A percentile compares a stretch with the other conserved stretches of the same genome.
Evolutionary conservation across 2,797 vertebrate species (phyloP).

Genomic region (Diglossa cyanea): DNA sequence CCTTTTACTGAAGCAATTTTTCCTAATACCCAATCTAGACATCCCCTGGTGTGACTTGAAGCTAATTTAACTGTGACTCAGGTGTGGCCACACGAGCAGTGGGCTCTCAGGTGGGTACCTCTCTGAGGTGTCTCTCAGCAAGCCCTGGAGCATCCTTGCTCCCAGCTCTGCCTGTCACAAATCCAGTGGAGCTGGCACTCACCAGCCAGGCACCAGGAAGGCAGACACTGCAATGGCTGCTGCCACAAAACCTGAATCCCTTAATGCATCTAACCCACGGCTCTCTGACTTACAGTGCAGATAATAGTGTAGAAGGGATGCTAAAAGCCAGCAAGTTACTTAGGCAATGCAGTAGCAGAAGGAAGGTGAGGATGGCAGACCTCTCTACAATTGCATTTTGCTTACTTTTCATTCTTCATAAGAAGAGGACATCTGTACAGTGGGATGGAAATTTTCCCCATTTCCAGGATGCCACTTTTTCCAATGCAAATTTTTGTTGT

Average conservation of each 20-base stretch:
- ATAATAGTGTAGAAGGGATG: background rate
- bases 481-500: background rate
- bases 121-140: accelerated
- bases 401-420: background rate
- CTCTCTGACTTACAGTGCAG: background rate
- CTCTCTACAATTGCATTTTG: background rate
- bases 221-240: background rate
- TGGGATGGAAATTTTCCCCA: background rate
- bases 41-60: background rate
- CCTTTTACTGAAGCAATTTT: background rate
- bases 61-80: background rate
- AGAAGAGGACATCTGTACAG: background rate
- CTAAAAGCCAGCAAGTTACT: background rate
- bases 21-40: background rate
- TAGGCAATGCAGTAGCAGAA: background rate
- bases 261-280: background rate
- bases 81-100: accelerated
- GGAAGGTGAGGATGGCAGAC: background rate
- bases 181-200: accelerated
- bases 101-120: background rate
- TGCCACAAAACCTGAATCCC: background rate
- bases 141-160: background rate
- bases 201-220: background rate
- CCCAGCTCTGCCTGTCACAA: background rate
- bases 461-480: background rate